phyloP scores from a whole-genome alignment of 2,113 vertebrate genomes.

The Beaufortia kweichowensis region DNA sequence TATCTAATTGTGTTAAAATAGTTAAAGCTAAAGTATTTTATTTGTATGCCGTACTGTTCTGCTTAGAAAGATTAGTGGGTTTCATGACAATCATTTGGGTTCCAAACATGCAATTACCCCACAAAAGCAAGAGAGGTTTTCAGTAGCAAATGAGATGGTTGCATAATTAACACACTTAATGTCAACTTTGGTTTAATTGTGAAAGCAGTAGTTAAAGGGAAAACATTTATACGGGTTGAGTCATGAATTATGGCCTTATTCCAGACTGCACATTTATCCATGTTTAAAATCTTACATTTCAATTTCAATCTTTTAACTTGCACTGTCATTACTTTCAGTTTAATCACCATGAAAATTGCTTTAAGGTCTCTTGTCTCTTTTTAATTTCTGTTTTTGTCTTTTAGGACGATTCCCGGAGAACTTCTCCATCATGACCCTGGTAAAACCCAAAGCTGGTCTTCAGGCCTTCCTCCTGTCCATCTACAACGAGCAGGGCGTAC shows the following conservation, averaged over 20 bases:
- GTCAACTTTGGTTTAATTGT: background rate
- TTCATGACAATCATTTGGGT: slow-evolving; percentile 25
- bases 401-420: slow-evolving; percentile 86
- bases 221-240: background rate
- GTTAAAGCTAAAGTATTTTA: background rate
- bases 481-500: slow-evolving; percentile 83
- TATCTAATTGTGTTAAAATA: background rate
- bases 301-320: background rate
- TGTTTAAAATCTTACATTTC: background rate
- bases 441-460: slow-evolving; percentile 80
- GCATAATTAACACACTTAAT: background rate
- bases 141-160: slow-evolving; percentile 20
- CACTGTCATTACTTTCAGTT: no score
- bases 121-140: slow-evolving; percentile 2
- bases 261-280: slow-evolving; percentile 7
- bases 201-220: background rate
- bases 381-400: background rate
- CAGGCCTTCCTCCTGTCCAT: slow-evolving; percentile 87
- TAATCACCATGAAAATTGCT: no score
- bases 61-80: slow-evolving; percentile 14
- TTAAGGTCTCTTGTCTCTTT: background rate
- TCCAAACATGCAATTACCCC: slow-evolving; percentile 18
- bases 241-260: slow-evolving; percentile 10
- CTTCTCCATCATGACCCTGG: slow-evolving; percentile 86
- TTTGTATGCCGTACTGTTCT: background rate